phyloP scores from a whole-genome alignment of 1,140 invertebrate genomes.

The Meloidogyne floridensis region DNA sequence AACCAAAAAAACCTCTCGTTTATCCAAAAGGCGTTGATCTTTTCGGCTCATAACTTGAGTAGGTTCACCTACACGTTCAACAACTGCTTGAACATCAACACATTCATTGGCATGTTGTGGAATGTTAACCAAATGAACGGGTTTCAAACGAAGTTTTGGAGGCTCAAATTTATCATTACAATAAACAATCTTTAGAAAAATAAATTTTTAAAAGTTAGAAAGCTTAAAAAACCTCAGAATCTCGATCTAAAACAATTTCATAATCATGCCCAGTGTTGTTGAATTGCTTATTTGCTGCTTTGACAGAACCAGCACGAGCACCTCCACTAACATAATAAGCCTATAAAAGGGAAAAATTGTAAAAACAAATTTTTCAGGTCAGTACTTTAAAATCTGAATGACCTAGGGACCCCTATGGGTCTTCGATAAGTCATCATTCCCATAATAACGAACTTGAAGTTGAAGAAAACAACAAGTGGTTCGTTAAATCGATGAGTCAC shows the following conservation, averaged over 20 bases:
- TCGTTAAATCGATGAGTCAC: no score
- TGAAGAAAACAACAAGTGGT: no score
- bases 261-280: constrained; percentile 86
- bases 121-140: constrained; percentile 42
- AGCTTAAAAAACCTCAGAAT: constrained; percentile 68
- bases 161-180: constrained; percentile 37
- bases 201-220: neutral
- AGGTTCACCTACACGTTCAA: constrained; percentile 77
- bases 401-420: no score
- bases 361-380: neutral
- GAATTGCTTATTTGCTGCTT: constrained; percentile 88
- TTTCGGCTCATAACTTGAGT: constrained; percentile 74
- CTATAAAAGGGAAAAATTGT: constrained; percentile 65
- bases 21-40: constrained; percentile 81
- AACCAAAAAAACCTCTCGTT: constrained; percentile 83
- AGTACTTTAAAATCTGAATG: no score
- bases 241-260: constrained; percentile 85
- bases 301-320: constrained; percentile 72
- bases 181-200: constrained; percentile 21
- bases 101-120: constrained; percentile 34
- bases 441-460: no score
- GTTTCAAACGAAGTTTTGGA: constrained; percentile 43
- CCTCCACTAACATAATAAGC: constrained; percentile 80
- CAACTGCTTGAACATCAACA: constrained; percentile 84
- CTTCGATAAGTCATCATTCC: no score